These are phyloP conservation scores for Priocnemis perturbator DNA, from an alignment of 2,888 invertebrate species.

Conservation along the genomic window DNA sequence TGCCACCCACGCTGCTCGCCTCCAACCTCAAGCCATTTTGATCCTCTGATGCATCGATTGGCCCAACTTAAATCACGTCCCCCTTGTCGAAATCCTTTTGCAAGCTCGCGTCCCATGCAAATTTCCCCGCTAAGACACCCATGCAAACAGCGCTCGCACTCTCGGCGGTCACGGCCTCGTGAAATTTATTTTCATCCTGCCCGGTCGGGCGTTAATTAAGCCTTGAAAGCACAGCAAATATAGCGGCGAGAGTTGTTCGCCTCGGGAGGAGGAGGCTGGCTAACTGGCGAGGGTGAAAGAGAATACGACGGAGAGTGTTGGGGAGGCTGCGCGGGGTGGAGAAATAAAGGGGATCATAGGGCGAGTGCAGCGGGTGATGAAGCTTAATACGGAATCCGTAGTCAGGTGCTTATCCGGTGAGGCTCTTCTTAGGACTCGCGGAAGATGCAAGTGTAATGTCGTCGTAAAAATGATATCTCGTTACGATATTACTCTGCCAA, in stretches of 20 bases:
- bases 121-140: slow-evolving; percentile 25
- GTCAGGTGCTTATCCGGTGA: too few relatives aligned
- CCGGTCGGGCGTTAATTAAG: slow-evolving; percentile 45
- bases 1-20: too few relatives aligned
- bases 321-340: not conserved
- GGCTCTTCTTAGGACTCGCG: slow-evolving; percentile 5
- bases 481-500: too few relatives aligned
- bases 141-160: slow-evolving; percentile 28
- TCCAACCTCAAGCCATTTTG: too few relatives aligned
- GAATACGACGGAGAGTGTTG: slow-evolving; percentile 17
- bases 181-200: slow-evolving; percentile 44
- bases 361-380: not conserved
- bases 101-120: slow-evolving; percentile 21
- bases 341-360: not conserved
- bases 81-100: too few relatives aligned
- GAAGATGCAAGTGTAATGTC: not conserved
- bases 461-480: not conserved
- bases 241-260: slow-evolving; percentile 21
- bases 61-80: too few relatives aligned
- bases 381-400: too few relatives aligned
- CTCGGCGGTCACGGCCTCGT: slow-evolving; percentile 28
- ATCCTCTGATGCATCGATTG: too few relatives aligned
- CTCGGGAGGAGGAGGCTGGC: not conserved
- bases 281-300: slow-evolving; percentile 4
- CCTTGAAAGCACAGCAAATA: slow-evolving; percentile 46